Evolutionary conservation across 2,888 invertebrate species (phyloP).

Genomic region (Ephialtes manifestator): DNA sequence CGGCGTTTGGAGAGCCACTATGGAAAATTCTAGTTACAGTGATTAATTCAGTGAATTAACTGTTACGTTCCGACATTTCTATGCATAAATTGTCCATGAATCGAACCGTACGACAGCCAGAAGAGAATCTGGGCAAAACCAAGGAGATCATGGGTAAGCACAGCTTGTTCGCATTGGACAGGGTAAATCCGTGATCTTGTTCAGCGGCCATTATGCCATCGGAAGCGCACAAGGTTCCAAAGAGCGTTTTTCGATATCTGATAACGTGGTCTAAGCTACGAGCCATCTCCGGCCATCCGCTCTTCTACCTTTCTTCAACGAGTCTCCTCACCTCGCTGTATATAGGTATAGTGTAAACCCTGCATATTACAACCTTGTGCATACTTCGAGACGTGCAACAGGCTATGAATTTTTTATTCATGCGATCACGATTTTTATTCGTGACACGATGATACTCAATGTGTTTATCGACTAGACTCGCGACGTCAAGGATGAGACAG

Average conservation of each 20-base stretch:
- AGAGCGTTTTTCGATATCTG: conserved; percentile 67
- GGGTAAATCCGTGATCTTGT: conserved; percentile 38
- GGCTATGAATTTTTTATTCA: conserved; percentile 57
- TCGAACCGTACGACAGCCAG: too few species aligned
- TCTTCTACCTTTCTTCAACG: conserved; percentile 10
- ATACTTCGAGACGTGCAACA: conserved; percentile 52
- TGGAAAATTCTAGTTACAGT: too few species aligned
- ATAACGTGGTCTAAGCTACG: conserved; percentile 49
- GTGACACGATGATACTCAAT: conserved; percentile 52
- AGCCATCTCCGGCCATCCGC: conserved; percentile 33
- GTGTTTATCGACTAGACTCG: conserved; percentile 47
- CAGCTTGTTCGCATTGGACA: too few species aligned
- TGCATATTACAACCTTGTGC: neutral
- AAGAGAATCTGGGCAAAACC: too few species aligned
- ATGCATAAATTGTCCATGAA: neutral
- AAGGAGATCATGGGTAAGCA: too few species aligned
- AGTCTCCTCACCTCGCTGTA: neutral
- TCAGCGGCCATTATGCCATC: conserved; percentile 28
- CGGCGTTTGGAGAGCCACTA: too few species aligned
- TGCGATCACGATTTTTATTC: conserved; percentile 59
- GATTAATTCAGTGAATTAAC: neutral
- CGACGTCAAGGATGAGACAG: conserved; percentile 32
- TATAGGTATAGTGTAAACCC: neutral
- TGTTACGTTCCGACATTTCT: neutral
- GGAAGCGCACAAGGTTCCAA: conserved; percentile 32